Percentiles rank a stretch among this genome's conserved stretches.
These are phyloP conservation scores for Apis laboriosa DNA, from an alignment of 1,140 invertebrate genomes.

Conservation along the genomic window DNA sequence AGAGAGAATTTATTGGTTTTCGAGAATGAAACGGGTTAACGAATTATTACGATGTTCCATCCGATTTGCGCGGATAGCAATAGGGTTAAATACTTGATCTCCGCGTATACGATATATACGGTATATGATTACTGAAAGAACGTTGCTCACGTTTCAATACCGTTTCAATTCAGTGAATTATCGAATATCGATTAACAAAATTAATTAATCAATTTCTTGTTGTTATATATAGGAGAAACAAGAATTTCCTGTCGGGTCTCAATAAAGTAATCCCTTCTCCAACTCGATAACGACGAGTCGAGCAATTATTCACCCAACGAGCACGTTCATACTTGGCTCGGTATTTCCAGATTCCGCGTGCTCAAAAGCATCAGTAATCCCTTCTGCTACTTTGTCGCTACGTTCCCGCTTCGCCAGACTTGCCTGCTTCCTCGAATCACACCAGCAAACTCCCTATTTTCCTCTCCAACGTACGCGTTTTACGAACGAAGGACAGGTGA, in stretches of 20 bases:
- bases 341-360: constrained; percentile 42
- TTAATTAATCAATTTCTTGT: too few species aligned
- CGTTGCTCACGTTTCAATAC: too few species aligned
- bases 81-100: too few species aligned
- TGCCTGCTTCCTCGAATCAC: neutral
- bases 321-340: neutral
- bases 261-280: neutral
- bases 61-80: too few species aligned
- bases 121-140: too few species aligned
- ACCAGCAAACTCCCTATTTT: neutral
- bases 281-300: neutral
- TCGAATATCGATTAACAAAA: too few species aligned
- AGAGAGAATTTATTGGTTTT: too few species aligned
- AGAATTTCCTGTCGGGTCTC: neutral
- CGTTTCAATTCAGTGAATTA: too few species aligned
- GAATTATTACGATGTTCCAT: too few species aligned
- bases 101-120: too few species aligned
- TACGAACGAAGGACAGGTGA: neutral
- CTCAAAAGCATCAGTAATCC: constrained; percentile 13
- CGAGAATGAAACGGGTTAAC: too few species aligned
- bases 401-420: neutral
- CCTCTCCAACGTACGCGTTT: neutral
- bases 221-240: too few species aligned
- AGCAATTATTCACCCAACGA: constrained; percentile 28
- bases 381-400: constrained; percentile 8